Percentiles rank a stretch among this genome's conserved stretches.
Evolutionary conservation across 2,113 vertebrate species (phyloP).

Genomic region (Setophaga coronata): DNA sequence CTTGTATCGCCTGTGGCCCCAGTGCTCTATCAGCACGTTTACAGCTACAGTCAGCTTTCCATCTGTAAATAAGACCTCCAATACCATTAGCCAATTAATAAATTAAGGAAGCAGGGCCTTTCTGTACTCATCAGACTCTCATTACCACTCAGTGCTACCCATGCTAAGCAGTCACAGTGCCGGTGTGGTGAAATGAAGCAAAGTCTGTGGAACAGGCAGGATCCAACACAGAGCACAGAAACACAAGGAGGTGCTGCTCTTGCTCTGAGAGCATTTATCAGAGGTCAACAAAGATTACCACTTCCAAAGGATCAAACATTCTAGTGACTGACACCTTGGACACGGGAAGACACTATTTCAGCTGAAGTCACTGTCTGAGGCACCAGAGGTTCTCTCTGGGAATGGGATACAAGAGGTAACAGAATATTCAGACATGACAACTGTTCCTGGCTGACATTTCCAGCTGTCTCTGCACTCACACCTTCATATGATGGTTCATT

Average conservation of each 20-base stretch:
- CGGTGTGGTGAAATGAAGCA: background rate
- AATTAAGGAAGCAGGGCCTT: background rate
- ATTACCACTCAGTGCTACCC: background rate
- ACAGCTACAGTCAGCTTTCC: background rate
- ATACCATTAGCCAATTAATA: background rate
- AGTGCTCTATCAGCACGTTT: background rate
- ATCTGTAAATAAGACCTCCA: background rate
- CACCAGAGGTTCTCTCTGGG: background rate
- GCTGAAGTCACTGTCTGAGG: background rate
- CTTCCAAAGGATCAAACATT: background rate
- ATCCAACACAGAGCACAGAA: background rate
- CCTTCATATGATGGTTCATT: fast-evolving
- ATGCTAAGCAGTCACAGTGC: background rate
- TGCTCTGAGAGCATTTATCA: background rate
- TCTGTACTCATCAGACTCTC: background rate
- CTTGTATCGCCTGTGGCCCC: background rate
- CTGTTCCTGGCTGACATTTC: background rate
- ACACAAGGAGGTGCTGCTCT: background rate
- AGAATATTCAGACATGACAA: background rate
- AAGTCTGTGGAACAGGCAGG: background rate
- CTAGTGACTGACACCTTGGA: no score
- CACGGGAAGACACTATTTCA: fast-evolving
- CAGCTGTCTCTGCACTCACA: background rate
- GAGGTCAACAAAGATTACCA: background rate
- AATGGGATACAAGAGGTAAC: background rate